Conservation (phyloP, 92 coral and sea anemone genomes). For the Parazoanthus atlanticus region DNA sequence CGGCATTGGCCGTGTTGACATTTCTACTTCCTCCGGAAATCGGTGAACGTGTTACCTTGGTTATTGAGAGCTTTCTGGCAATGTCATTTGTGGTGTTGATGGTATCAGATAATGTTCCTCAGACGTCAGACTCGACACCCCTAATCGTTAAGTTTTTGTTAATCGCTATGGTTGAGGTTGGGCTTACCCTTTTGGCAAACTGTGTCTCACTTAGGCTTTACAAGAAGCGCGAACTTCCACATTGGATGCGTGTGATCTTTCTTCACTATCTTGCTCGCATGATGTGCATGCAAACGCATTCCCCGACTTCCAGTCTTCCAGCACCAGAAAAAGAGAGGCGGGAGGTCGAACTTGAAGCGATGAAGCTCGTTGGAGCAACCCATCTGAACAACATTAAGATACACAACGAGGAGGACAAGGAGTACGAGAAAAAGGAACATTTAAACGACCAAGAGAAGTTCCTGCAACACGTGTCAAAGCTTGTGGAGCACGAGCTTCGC, state of each 20-base stretch:
- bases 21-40: constrained; percentile 94
- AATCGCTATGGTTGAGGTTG: constrained; percentile 85
- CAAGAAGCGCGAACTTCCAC: constrained; percentile 69
- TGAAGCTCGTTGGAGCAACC: constrained; percentile 62
- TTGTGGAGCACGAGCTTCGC: constrained; percentile 48
- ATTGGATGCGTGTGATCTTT: constrained; percentile 76
- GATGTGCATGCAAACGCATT: constrained; percentile 73
- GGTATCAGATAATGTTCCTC: constrained; percentile 91
- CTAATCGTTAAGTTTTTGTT: constrained; percentile 78
- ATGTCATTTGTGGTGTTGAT: constrained; percentile 85
- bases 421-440: constrained; percentile 1
- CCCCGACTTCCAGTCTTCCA: constrained; percentile 56
- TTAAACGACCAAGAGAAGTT: constrained; percentile 35
- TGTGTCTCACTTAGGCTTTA: constrained; percentile 80
- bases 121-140: constrained; percentile 89
- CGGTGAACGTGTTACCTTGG: constrained; percentile 94
- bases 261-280: constrained; percentile 81
- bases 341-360: constrained; percentile 37
- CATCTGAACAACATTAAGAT: constrained; percentile 37
- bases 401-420: constrained; percentile 18
- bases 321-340: not conserved
- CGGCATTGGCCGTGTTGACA: constrained; percentile 87
- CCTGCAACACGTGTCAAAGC: constrained; percentile 63
- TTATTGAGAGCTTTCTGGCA: constrained; percentile 88
- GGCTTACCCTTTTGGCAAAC: constrained; percentile 79